A percentile compares a stretch with the other conserved stretches of the same genome.
Conservation (phyloP, 35 echinoderm and acorn worm genomes). For the Holothuria glaberrima region DNA sequence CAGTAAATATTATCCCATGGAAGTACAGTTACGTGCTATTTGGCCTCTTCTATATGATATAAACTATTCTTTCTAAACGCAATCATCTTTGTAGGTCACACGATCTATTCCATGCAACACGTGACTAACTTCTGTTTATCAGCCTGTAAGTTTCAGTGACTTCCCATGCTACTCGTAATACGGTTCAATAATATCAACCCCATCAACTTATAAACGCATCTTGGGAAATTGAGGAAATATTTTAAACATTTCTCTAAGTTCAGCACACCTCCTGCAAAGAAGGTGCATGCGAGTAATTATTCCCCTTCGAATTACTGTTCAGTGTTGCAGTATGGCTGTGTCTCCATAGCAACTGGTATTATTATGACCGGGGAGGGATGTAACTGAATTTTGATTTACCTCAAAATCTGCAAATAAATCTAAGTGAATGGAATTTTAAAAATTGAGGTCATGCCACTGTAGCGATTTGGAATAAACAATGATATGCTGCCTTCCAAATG, state of each 20-base stretch:
- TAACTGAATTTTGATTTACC: slow-evolving; percentile 36
- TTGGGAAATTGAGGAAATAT: slow-evolving; percentile 23
- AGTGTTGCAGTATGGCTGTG: slow-evolving; percentile 23
- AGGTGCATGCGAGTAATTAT: slow-evolving; percentile 46
- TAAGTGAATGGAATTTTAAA: slow-evolving; percentile 8
- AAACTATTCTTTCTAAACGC: not conserved
- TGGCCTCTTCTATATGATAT: not conserved
- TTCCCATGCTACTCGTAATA: not conserved
- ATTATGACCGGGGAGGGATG: slow-evolving; percentile 47
- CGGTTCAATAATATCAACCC: slow-evolving; percentile 14
- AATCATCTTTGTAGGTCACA: not conserved
- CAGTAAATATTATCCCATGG: no score
- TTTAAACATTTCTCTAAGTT: slow-evolving; percentile 15
- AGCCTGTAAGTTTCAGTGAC: not conserved
- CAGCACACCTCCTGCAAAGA: slow-evolving; percentile 48
- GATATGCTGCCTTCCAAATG: no score
- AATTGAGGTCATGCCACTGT: slow-evolving; percentile 32
- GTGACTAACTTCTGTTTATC: not conserved
- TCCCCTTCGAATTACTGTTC: slow-evolving; percentile 11
- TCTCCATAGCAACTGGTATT: slow-evolving; percentile 36
- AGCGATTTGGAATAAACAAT: no score
- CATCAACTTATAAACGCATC: slow-evolving; percentile 16
- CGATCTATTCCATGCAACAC: not conserved
- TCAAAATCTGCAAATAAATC: slow-evolving; percentile 29
- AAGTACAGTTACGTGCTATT: no score